Evolutionary conservation across 2,797 vertebrate species (phyloP).

Genomic region (Cheirogaleus major): DNA sequence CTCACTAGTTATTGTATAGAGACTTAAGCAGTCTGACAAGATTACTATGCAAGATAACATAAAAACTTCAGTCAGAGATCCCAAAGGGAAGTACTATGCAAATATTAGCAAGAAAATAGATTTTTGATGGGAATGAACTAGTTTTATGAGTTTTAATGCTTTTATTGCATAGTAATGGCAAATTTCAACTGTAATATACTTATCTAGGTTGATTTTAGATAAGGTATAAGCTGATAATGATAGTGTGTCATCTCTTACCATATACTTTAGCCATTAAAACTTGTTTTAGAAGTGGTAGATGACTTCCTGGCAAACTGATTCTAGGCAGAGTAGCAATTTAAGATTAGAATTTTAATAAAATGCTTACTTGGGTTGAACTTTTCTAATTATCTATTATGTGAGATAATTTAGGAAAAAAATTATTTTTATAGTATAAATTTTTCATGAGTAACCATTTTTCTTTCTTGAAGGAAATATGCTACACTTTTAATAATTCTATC

Average conservation of each 20-base stretch:
- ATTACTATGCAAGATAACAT: background rate
- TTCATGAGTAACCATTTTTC: constrained; percentile 6
- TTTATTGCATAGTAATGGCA: background rate
- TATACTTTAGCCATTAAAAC: background rate
- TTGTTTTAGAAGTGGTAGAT: background rate
- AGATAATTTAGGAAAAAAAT: background rate
- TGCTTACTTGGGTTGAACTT: constrained; percentile 8
- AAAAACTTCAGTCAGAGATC: background rate
- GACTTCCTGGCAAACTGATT: background rate
- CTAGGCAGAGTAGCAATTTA: background rate
- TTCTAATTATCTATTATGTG: background rate
- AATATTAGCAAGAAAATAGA: background rate
- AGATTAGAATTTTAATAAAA: constrained; percentile 29
- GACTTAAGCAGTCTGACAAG: background rate
- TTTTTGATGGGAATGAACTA: background rate
- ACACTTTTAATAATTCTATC: background rate
- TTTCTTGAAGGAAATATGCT: constrained; percentile 26
- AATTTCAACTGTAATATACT: background rate
- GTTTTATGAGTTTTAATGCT: background rate
- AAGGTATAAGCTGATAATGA: background rate
- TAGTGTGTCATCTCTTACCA: background rate
- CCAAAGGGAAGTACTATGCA: background rate
- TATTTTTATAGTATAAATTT: background rate
- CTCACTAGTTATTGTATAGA: background rate
- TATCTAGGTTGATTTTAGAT: background rate